Base-by-base conservation (phyloP, 1,140 invertebrate genomes). In the Zaprionus capensis region DNA sequence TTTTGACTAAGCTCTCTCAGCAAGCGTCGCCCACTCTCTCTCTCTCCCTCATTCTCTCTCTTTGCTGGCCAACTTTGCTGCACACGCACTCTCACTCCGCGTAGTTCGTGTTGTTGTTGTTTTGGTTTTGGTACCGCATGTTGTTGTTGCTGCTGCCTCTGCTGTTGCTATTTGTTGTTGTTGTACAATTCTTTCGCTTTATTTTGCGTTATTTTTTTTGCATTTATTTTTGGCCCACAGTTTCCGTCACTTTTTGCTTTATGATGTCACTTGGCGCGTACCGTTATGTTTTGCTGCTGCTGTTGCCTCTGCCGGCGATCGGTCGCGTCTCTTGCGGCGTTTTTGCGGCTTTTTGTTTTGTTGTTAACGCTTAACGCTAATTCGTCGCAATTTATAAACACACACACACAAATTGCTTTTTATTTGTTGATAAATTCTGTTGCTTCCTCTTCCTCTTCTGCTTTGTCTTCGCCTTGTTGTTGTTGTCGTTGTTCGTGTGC, bases 201-300 rank as follows among this genome's bases (percentile, higher is more conserved):
- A 64, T 72, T 77, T 56, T 57, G 55, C 65, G 75, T 75, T 73
- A 20, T 61, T 58, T 59, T 65, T 65, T 80, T 80, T 82, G 75
- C 69, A 75, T 78, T 82, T 78, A 75, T 81, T 81, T 81, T 81
- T 81, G 78, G 78, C 71, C 70, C 77, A 80, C 75, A 80, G 70
- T 78, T 80, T 80, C 78, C 75, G 78, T 80, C 78, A 78, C 55
- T 78, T 77, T 75, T 65, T 64, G 64, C 46, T 80, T 74, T 78
- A 80, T 78, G 78, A 80, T 74, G 78, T 80, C 78, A 80, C 78
- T 76, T 64, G 55, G 51, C 46, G 53, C 20, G 22, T 51, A 64
- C 64, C 26, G 26, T 58, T 68, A 57, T 38, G 2, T 36, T 31
- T 65, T 20, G 31, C 38, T 14, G 51, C 17, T 41, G 31, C 31